Evolutionary conservation across 2,797 vertebrate species (phyloP).

Genomic region (Melanotaenia trifasciata): DNA sequence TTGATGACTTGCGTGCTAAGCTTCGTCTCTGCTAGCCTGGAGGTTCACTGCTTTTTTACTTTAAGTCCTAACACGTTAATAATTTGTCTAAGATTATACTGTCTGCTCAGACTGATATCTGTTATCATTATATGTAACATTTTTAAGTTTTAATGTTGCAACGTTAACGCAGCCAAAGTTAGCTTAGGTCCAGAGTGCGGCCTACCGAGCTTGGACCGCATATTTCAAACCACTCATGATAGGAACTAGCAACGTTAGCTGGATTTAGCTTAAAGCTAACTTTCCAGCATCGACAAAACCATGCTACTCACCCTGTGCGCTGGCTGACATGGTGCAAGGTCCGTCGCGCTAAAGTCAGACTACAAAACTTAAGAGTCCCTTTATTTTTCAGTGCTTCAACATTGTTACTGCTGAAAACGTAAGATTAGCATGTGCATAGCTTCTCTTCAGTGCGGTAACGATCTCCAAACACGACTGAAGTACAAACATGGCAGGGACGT

Average conservation of each 20-base stretch:
- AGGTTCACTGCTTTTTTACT: neutral
- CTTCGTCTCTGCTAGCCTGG: neutral
- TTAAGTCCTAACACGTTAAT: no score
- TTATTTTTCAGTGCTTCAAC: conserved; percentile 44
- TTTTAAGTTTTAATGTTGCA: neutral
- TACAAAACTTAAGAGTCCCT: conserved; percentile 63
- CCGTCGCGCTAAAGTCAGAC: conserved; percentile 49
- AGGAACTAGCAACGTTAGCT: conserved; percentile 14
- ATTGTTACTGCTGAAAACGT: conserved; percentile 2
- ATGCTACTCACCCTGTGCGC: conserved; percentile 75
- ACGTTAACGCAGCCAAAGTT: neutral
- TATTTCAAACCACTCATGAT: conserved; percentile 2
- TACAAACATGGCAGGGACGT: conserved; percentile 75
- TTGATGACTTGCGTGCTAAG: conserved; percentile 8
- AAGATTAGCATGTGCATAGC: neutral
- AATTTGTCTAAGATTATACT: neutral
- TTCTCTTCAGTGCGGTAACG: conserved; percentile 30
- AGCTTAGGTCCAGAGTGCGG: neutral
- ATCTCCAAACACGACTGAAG: conserved; percentile 27
- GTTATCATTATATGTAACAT: neutral
- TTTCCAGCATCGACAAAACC: conserved; percentile 24
- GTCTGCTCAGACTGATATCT: neutral
- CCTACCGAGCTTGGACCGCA: conserved; percentile 16
- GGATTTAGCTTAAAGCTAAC: conserved; percentile 37
- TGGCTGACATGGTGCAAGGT: conserved; percentile 79